A percentile compares a stretch with the other conserved stretches of the same genome.
phyloP scores from a whole-genome alignment of 2,888 invertebrate genomes.

The Oxystoma pomonae region DNA sequence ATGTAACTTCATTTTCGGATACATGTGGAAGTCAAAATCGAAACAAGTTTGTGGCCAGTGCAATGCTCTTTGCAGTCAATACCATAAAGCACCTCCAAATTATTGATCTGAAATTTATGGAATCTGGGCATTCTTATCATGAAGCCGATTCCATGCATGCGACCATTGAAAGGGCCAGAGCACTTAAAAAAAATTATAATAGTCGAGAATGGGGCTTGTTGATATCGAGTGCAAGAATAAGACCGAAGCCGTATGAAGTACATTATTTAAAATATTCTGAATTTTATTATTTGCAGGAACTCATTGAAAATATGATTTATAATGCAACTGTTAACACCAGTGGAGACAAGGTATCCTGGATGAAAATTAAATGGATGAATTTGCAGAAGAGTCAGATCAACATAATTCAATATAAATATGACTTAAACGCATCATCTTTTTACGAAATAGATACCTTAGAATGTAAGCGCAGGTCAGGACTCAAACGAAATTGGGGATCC shows the following conservation, averaged over 20 bases:
- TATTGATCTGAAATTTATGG: constrained; percentile 30
- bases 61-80: constrained; percentile 25
- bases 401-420: not conserved
- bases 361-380: not conserved
- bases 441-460: not conserved
- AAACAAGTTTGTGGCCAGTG: constrained; percentile 17
- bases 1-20: constrained; percentile 21
- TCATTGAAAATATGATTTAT: not conserved
- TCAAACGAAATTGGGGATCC: not conserved
- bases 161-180: constrained; percentile 13
- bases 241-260: not conserved
- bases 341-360: not conserved
- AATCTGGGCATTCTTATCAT: constrained; percentile 25
- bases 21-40: constrained; percentile 20
- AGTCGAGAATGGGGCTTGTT: not conserved
- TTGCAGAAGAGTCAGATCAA: not conserved
- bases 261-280: not conserved
- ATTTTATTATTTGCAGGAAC: not conserved
- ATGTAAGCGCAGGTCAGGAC: not conserved
- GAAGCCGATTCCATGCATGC: constrained; percentile 20
- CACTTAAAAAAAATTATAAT: not conserved
- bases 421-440: not conserved
- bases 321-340: not conserved
- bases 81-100: constrained; percentile 15
- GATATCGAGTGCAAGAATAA: not conserved